These are phyloP conservation scores for Vulpes ferrilata DNA, from an alignment of 2,113 vertebrate species.

Conservation along the genomic window DNA sequence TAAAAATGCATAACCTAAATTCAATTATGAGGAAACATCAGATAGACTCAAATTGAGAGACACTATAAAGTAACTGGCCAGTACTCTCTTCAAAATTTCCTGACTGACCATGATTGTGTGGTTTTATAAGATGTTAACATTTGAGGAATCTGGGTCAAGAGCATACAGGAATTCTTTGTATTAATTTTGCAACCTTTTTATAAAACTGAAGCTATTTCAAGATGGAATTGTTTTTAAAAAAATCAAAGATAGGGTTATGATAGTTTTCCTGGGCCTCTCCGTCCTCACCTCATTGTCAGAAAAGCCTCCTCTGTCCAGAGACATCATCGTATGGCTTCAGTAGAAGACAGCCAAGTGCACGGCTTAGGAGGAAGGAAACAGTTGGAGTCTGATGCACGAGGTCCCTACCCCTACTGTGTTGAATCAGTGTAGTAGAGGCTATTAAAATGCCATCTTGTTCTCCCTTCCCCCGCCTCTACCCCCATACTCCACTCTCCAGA, in stretches of 20 bases:
- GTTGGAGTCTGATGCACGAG: constrained; percentile 67
- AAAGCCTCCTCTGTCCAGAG: background rate
- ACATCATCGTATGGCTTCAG: background rate
- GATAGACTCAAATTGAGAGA: background rate
- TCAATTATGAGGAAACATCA: constrained; percentile 18
- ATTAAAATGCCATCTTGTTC: constrained; percentile 86
- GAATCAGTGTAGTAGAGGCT: constrained; percentile 78
- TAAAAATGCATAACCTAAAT: background rate
- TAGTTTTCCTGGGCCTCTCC: background rate
- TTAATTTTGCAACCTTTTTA: background rate
- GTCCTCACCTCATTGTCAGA: background rate
- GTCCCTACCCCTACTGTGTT: constrained; percentile 84
- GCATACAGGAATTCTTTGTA: background rate
- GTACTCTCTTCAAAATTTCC: background rate
- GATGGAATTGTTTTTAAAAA: background rate
- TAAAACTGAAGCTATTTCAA: constrained; percentile 32
- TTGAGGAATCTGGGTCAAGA: background rate
- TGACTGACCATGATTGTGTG: background rate
- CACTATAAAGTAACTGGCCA: background rate
- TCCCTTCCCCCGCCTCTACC: constrained; percentile 74
- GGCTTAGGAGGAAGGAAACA: constrained; percentile 77
- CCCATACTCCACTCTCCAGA: constrained; percentile 64
- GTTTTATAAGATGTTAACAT: background rate
- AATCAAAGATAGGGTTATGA: background rate
- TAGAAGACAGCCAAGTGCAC: background rate